Evolutionary conservation across 2,113 vertebrate genomes (phyloP).

Genomic region (Rhadina sibilatrix): DNA sequence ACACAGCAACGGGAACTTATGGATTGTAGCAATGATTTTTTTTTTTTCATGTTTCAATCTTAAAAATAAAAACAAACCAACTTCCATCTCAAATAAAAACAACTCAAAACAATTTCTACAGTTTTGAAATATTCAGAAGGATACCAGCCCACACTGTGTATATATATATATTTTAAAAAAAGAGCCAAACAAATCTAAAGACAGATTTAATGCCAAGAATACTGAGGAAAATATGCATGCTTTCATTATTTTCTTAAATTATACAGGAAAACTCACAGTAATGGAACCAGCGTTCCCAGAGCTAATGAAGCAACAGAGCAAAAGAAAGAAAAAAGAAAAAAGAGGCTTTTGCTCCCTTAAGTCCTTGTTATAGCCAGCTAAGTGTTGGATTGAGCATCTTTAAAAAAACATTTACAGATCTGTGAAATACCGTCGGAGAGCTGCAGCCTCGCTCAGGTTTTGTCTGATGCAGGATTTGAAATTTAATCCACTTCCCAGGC

Average conservation of each 20-base stretch:
- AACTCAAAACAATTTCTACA: slow-evolving; percentile 32
- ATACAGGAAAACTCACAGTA: slow-evolving; percentile 86
- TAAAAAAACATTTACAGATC: slow-evolving; percentile 84
- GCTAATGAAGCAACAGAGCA: slow-evolving; percentile 80
- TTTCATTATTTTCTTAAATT: slow-evolving; percentile 76
- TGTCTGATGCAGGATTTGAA: slow-evolving; percentile 67
- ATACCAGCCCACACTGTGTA: slow-evolving; percentile 11
- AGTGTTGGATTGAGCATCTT: slow-evolving; percentile 84
- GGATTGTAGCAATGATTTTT: neutral
- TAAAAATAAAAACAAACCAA: neutral
- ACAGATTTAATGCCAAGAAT: slow-evolving; percentile 58
- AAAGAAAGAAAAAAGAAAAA: slow-evolving; percentile 65
- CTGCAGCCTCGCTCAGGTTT: slow-evolving; percentile 73
- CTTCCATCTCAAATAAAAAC: neutral
- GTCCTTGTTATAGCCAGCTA: slow-evolving; percentile 92
- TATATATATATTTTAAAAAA: neutral
- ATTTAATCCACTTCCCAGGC: slow-evolving; percentile 63
- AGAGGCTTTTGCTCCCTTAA: slow-evolving; percentile 84
- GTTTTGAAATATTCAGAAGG: slow-evolving; percentile 65
- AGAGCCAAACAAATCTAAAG: slow-evolving; percentile 63
- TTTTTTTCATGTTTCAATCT: neutral
- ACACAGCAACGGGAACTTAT: neutral
- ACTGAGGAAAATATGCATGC: slow-evolving; percentile 49
- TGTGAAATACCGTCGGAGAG: slow-evolving; percentile 75
- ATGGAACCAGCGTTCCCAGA: slow-evolving; percentile 79